phyloP scores from a whole-genome alignment of 2,888 invertebrate species.

The Tipula unca region DNA sequence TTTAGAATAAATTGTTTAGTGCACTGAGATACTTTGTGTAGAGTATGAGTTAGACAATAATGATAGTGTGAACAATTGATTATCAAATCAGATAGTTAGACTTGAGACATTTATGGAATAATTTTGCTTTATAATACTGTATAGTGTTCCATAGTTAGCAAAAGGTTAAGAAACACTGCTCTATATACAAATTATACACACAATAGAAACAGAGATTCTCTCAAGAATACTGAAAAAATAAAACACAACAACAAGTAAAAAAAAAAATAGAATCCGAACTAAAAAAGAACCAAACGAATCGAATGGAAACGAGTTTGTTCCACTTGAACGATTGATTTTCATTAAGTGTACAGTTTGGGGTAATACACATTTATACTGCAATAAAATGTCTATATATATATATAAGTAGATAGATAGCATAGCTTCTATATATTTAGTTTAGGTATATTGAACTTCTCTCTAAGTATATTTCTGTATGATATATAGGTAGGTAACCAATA shows the following conservation, averaged over 20 bases:
- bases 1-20: no score
- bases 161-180: not conserved
- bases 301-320: constrained; percentile 16
- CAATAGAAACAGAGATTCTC: constrained; percentile 1
- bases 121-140: no score
- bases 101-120: not conserved
- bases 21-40: no score
- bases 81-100: no score
- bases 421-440: not conserved
- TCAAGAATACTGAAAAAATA: not conserved
- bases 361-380: not conserved
- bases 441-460: not conserved
- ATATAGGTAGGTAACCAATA: not conserved
- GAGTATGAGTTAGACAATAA: no score
- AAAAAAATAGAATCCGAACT: not conserved
- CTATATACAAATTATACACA: not conserved
- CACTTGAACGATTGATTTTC: constrained; percentile 19
- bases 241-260: not conserved
- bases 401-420: no score
- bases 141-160: not conserved
- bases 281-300: not conserved
- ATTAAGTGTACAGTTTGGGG: constrained; percentile 16
- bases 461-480: not conserved
- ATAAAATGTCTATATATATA: not conserved
- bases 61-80: no score